Percentiles rank a stretch among this genome's conserved stretches.
Evolutionary conservation across 2,888 invertebrate species (phyloP).

Genomic region (Papilio protenor): DNA sequence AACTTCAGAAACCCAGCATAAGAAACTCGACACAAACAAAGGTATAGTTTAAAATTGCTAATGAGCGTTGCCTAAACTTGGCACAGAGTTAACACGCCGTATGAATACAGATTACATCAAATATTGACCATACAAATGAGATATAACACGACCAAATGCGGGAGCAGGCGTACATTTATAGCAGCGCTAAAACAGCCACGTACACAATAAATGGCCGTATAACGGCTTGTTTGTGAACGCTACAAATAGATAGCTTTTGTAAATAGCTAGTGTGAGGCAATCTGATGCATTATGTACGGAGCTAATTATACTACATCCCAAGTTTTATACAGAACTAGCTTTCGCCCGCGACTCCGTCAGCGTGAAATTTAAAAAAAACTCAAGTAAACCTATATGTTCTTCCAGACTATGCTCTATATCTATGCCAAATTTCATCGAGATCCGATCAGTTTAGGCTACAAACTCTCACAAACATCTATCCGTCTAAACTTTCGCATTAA

Average conservation of each 20-base stretch:
- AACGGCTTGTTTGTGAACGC: constrained; percentile 35
- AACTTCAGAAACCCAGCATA: neutral
- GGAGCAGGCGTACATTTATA: constrained; percentile 43
- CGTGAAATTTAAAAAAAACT: no score
- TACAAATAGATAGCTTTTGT: constrained; percentile 45
- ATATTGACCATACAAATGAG: constrained; percentile 57
- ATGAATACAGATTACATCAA: constrained; percentile 68
- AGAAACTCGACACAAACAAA: constrained; percentile 65
- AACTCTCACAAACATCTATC: no score
- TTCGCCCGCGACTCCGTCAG: no score
- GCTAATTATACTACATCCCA: constrained; percentile 55
- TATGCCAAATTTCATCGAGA: no score
- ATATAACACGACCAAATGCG: constrained; percentile 48
- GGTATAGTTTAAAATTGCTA: constrained; percentile 73
- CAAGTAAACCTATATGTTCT: no score
- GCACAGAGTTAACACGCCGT: constrained; percentile 63
- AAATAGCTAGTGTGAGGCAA: constrained; percentile 54
- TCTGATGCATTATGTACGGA: constrained; percentile 56
- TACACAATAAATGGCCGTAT: constrained; percentile 11
- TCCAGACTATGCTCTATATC: no score
- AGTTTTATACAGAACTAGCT: constrained; percentile 29
- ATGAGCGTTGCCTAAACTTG: constrained; percentile 74
- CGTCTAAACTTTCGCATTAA: no score
- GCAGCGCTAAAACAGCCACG: neutral
- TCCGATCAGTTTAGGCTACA: no score